Evolutionary conservation across 64 coral and sea anemone species (phyloP), one percentile per base, ranked within the genome.

Genomic region (Stichodactyla mertensii): DNA sequence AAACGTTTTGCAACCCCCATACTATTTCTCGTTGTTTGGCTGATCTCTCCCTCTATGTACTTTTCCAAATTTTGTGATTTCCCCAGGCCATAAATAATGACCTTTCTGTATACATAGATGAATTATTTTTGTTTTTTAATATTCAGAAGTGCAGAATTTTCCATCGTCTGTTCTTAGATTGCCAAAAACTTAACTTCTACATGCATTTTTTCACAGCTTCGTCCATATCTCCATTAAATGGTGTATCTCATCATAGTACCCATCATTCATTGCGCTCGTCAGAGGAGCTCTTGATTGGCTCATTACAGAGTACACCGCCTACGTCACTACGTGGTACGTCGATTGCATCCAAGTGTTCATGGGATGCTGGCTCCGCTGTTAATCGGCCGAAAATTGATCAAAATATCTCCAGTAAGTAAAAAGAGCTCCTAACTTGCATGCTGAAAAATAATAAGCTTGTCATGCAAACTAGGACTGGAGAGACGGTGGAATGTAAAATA

Each of bases 221-320:
- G n/a, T 81, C 52, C 7, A 81, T 55, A 20, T 81, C 78, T 81
- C 78, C 78, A 0, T 81, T 81, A 51, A 81, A 16, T 81, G 78
- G 78, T 55, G 15, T 81, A 54, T 81, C 78, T 3, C 53, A 55
- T 15, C 78, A 52, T 15, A 81, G 78, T 55, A 81, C 36, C 53
- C 52, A 81, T 55, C 78, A 81, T 19, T 55, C 78, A 81, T 52
- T 85, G 55, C 88, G 77, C 36, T 87, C 87, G 6, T 89, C 94
- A 66, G 87, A 87, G 10, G 94, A 95, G 62, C 67, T 89, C 16
- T 79, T 89, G 55, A 61, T 87, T 55, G 94, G 85, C 19, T 95
- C 94, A 11, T 86, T 92, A 55, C 90, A 95, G 60, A 89, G 83
- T 82, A 86, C 85, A 14, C 52, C 71, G 28, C 74, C 56, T 54